Percentiles rank a stretch among this genome's conserved stretches.
phyloP scores from a whole-genome alignment of 2,888 invertebrate genomes.

The Tetragonula carbonaria region DNA sequence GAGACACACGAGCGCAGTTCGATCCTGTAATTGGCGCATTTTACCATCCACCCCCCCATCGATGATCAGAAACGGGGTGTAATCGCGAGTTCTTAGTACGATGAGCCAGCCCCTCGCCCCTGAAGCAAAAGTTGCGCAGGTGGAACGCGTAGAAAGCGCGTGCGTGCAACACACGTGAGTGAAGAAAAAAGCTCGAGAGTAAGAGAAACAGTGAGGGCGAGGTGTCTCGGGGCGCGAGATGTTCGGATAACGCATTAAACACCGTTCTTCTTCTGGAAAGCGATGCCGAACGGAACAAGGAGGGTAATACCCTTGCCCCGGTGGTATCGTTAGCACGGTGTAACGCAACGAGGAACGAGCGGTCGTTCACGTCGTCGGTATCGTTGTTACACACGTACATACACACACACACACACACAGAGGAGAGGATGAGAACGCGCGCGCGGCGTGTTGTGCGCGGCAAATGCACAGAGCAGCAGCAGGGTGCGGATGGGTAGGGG shows the following conservation, averaged over 20 bases:
- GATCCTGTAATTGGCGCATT: background rate
- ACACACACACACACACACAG: too few species aligned
- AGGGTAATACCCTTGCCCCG: slow-evolving; percentile 60
- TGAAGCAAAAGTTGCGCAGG: background rate
- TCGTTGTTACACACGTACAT: slow-evolving; percentile 33
- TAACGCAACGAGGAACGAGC: slow-evolving; percentile 56
- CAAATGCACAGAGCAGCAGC: slow-evolving; percentile 45
- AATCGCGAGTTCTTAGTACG: background rate
- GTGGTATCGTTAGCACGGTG: slow-evolving; percentile 59
- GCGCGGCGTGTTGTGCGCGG: slow-evolving; percentile 30
- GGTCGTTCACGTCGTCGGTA: slow-evolving; percentile 64
- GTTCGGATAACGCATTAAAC: slow-evolving; percentile 57
- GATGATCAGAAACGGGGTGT: background rate
- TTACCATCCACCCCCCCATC: too few species aligned
- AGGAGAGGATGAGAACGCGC: background rate
- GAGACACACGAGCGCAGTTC: background rate
- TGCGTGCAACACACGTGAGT: background rate
- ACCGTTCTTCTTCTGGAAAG: slow-evolving; percentile 51
- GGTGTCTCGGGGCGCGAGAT: slow-evolving; percentile 30
- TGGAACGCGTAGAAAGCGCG: background rate
- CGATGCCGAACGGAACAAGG: slow-evolving; percentile 29
- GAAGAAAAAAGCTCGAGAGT: background rate
- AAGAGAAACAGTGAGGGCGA: too few species aligned
- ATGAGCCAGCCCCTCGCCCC: background rate
- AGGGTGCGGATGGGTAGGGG: slow-evolving; percentile 35